Conservation (phyloP, 2,888 invertebrate genomes). For the Ferdinandea cuprea region DNA sequence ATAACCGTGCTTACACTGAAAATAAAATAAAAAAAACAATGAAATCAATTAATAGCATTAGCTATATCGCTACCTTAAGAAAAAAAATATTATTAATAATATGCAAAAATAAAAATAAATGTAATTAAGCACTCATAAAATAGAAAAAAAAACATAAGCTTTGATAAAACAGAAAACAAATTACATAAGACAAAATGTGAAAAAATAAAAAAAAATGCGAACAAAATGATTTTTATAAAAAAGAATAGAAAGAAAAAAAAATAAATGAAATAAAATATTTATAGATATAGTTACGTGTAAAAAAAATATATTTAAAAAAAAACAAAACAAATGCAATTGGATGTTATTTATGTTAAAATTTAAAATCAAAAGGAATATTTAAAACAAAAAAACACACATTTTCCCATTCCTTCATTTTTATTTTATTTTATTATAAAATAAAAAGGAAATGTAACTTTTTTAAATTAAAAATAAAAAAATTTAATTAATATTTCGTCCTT, state of each 20-base stretch:
- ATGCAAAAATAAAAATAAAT: conserved; percentile 68
- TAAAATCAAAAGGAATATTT: conserved; percentile 17
- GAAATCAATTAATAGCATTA: conserved; percentile 75
- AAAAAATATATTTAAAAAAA: conserved; percentile 65
- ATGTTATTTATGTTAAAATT: conserved; percentile 74
- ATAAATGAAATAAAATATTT: conserved; percentile 76
- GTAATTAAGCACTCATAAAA: conserved; percentile 68
- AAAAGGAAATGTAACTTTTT: conserved; percentile 44
- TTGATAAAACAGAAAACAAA: conserved; percentile 65
- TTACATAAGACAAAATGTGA: conserved; percentile 57
- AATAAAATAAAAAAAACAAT: conserved; percentile 52
- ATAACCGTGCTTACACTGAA: conserved; percentile 67
- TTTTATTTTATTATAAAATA: conserved; percentile 45
- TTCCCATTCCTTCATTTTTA: conserved; percentile 69
- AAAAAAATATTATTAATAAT: conserved; percentile 65
- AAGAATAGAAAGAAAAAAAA: conserved; percentile 76
- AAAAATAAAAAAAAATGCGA: conserved; percentile 61
- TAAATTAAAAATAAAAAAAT: conserved; percentile 15
- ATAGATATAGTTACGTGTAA: conserved; percentile 75
- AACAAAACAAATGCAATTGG: conserved; percentile 75
- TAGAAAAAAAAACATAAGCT: conserved; percentile 60
- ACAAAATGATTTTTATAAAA: conserved; percentile 71
- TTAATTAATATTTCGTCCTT: conserved; percentile 59
- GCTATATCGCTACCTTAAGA: conserved; percentile 76
- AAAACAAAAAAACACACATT: conserved; percentile 64